Evolutionary conservation across 2,888 invertebrate genomes (phyloP).

Genomic region (Cremastinae sp.): DNA sequence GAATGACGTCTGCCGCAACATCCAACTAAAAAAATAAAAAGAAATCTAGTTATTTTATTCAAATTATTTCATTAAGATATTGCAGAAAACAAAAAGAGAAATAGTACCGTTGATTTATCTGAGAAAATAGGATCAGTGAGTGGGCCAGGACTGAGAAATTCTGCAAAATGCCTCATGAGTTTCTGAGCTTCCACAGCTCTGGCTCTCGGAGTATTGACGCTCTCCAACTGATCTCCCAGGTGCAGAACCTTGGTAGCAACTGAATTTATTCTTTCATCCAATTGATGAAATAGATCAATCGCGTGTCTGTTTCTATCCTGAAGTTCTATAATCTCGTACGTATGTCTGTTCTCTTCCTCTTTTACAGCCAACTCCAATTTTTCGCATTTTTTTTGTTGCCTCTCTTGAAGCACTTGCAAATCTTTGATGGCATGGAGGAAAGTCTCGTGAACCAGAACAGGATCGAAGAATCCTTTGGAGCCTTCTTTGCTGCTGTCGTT

Average conservation of each 20-base stretch:
- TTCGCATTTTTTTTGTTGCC: slow-evolving; percentile 92
- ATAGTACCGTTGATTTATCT: slow-evolving; percentile 88
- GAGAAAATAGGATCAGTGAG: slow-evolving; percentile 93
- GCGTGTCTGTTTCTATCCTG: slow-evolving; percentile 94
- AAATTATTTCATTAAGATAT: no score
- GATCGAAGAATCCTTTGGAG: slow-evolving; percentile 89
- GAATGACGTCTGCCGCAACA: slow-evolving; percentile 98
- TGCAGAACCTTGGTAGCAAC: slow-evolving; percentile 99
- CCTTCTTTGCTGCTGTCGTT: slow-evolving; percentile 85
- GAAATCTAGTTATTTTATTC: not conserved
- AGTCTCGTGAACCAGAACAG: slow-evolving; percentile 92
- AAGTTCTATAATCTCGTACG: slow-evolving; percentile 89
- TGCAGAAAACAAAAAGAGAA: no score
- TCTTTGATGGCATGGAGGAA: slow-evolving; percentile 96
- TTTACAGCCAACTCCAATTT: slow-evolving; percentile 90
- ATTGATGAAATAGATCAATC: slow-evolving; percentile 92
- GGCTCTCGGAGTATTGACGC: slow-evolving; percentile 96
- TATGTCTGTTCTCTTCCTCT: slow-evolving; percentile 93
- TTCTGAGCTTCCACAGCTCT: slow-evolving; percentile 97
- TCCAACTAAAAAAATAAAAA: slow-evolving; percentile 85
- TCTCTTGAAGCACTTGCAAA: slow-evolving; percentile 88
- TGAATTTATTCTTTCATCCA: slow-evolving; percentile 97
- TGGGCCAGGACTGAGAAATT: slow-evolving; percentile 93
- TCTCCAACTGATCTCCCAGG: slow-evolving; percentile 98
- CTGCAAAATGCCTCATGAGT: slow-evolving; percentile 94